These are phyloP conservation scores for Trypoxylus dichotomus DNA, from an alignment of 1,140 invertebrate genomes.

Conservation along the genomic window DNA sequence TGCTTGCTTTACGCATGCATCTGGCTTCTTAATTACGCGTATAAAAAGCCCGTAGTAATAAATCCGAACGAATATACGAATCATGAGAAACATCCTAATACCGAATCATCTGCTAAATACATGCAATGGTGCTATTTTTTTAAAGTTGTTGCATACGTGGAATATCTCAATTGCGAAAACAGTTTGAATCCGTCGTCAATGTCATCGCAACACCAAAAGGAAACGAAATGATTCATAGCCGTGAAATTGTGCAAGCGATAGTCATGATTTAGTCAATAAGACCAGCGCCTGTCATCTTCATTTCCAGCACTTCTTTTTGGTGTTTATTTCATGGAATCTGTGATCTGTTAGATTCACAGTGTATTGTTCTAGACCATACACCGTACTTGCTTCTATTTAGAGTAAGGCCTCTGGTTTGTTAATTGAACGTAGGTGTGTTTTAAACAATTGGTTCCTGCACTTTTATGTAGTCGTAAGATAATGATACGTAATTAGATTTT, in stretches of 20 bases:
- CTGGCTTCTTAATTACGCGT: background rate
- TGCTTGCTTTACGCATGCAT: background rate
- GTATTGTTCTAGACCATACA: no score
- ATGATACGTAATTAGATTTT: background rate
- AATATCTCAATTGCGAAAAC: background rate
- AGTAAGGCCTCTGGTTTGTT: background rate
- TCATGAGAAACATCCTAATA: background rate
- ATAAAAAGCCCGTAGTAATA: background rate
- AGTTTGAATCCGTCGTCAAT: background rate
- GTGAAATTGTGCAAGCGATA: background rate
- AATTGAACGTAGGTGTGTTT: background rate
- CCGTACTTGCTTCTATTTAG: no score
- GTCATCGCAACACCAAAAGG: background rate
- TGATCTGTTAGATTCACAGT: no score
- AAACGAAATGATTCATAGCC: background rate
- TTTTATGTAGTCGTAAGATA: background rate
- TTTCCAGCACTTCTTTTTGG: background rate
- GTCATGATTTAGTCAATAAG: background rate
- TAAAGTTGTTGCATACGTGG: background rate
- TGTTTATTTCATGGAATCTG: no score
- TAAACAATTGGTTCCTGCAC: slow-evolving; percentile 8
- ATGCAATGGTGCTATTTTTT: background rate
- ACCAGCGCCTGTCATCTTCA: background rate
- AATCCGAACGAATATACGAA: background rate
- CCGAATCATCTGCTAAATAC: background rate